Evolutionary conservation across 2,888 invertebrate genomes (phyloP).

Genomic region (Synanthedon vespiformis): DNA sequence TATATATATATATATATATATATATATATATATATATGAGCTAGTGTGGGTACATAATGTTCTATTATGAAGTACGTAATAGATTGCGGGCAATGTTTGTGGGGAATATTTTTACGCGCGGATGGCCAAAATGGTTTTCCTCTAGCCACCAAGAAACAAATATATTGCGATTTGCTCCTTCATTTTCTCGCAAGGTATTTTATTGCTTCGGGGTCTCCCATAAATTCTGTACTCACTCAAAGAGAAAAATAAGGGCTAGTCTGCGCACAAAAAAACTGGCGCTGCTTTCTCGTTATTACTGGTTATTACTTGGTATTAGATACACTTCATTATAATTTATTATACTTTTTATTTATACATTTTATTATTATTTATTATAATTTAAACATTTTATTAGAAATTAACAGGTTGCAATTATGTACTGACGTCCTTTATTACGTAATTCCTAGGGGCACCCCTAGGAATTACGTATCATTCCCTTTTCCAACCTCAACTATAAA

Average conservation of each 20-base stretch:
- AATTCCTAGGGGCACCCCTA: too few species aligned
- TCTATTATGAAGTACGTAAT: too few species aligned
- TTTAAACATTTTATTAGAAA: too few species aligned
- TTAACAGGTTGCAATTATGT: too few species aligned
- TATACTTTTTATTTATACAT: too few species aligned
- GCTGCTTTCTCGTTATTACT: constrained; percentile 52
- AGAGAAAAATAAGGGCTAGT: constrained; percentile 63
- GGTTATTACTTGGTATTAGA: not conserved
- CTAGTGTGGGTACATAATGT: too few species aligned
- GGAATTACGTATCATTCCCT: too few species aligned
- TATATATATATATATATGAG: too few species aligned
- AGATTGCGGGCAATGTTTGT: constrained; percentile 5
- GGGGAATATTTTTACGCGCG: constrained; percentile 48
- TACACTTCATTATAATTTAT: not conserved
- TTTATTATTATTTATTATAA: too few species aligned
- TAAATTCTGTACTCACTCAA: constrained; percentile 65
- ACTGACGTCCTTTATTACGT: too few species aligned
- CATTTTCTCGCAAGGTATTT: constrained; percentile 69
- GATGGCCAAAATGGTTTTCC: constrained; percentile 53
- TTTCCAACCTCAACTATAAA: too few species aligned
- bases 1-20: too few species aligned
- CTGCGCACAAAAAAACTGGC: constrained; percentile 47
- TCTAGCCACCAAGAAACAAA: constrained; percentile 62
- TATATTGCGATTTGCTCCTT: constrained; percentile 69
- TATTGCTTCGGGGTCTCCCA: constrained; percentile 65